Conservation (phyloP, 2,888 invertebrate genomes). For the Cryptus viduatorius region DNA sequence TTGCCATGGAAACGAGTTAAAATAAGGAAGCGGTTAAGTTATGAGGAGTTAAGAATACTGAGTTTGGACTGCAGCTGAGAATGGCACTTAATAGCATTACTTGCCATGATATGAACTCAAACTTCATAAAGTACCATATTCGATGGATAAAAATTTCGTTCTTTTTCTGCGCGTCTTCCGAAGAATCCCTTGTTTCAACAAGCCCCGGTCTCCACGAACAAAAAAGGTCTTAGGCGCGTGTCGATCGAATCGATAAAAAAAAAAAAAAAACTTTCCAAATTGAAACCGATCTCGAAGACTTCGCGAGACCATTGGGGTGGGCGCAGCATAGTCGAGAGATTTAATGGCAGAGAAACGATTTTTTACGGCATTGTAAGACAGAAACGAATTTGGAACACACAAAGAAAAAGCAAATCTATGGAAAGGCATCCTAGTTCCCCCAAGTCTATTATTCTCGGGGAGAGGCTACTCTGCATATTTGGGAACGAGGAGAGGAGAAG, state of each 20-base stretch:
- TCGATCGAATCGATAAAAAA: conserved; percentile 4
- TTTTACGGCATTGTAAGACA: conserved; percentile 8
- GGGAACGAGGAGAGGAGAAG: conserved; percentile 24
- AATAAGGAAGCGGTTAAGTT: too few relatives aligned
- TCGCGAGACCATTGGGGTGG: conserved; percentile 20
- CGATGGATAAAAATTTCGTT: too few relatives aligned
- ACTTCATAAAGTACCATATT: too few relatives aligned
- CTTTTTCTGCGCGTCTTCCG: neutral
- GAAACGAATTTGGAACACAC: conserved; percentile 13
- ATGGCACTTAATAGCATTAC: too few relatives aligned
- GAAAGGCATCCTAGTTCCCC: conserved; percentile 4
- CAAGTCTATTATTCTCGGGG: conserved; percentile 33
- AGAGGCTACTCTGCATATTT: conserved; percentile 49
- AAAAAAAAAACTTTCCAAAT: conserved; percentile 13
- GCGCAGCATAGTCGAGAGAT: conserved; percentile 13
- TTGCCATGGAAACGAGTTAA: too few relatives aligned
- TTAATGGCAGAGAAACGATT: conserved; percentile 16
- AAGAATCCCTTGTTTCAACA: neutral
- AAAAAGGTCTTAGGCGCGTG: neutral
- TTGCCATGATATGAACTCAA: too few relatives aligned
- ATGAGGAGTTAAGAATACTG: too few relatives aligned
- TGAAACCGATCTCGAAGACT: conserved; percentile 11
- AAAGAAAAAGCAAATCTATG: conserved; percentile 41
- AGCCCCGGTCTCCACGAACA: too few relatives aligned
- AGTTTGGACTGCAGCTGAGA: too few relatives aligned